Base-by-base conservation (phyloP, 2,113 vertebrate genomes). In the Amphilophus citrinellus region DNA sequence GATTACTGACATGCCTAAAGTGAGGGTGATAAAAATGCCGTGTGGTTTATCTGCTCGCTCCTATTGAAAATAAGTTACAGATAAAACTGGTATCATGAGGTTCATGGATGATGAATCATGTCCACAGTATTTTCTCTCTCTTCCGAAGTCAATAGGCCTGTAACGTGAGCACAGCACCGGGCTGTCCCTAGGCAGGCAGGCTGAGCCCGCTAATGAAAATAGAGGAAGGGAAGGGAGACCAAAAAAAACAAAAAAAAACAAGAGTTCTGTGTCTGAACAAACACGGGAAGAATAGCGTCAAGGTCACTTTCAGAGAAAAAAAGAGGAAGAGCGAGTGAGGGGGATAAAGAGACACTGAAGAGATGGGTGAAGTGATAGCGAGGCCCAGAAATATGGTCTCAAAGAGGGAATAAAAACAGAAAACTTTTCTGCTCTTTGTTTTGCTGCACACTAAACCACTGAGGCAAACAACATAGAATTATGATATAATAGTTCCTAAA, bases 51-150 rank as follows among this genome's bases (percentile, higher is more conserved):
- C 94, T 86, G 84, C 88, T 88, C 82, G 84, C 75, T 82, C 75
- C 91, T 81, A 85, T 88, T 92, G 89, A 94, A 92, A 93, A 84
- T 91, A 88, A 94, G 84, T 83, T 68, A 39, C 91, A 91, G 95
- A 95, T 95, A 95, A 94, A 94, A 76, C 79, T 27, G 85, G 91
- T 93, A 91, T 93, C 91, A 91, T 90, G 94, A 94, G 94, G 91
- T 94, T 94, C 91, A 92, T 93, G 94, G 91, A 87, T 93, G 92
- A 94, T 92, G 94, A 95, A 95, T 96, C 93, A 88, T 91, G 93
- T 95, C 94, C 91, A 89, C 88, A 56, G 89, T 91, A 86, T 92
- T 95, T 91, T 91, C 89, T 92, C 91, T 90, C 89, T 87, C 89
- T 92, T 93, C 87, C 79, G 89, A 90, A 95, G 95, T 94, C 95